Percentiles rank a stretch among this genome's conserved stretches.
Conservation (phyloP, 2,888 invertebrate species). For the Esperia sulphurella region DNA sequence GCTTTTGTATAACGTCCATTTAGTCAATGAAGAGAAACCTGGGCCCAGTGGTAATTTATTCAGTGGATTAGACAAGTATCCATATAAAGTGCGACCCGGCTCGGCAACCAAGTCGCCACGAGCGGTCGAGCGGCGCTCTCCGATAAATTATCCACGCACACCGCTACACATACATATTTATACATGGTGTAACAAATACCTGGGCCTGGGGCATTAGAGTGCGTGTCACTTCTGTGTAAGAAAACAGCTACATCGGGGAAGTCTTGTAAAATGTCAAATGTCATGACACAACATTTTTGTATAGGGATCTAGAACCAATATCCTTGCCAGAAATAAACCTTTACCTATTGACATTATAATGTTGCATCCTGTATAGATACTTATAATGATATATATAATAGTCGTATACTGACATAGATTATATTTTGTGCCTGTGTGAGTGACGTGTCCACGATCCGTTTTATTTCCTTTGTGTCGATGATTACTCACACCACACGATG, state of each 20-base stretch:
- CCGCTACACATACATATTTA: slow-evolving; percentile 18
- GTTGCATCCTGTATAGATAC: slow-evolving; percentile 7
- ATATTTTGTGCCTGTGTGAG: slow-evolving; percentile 13
- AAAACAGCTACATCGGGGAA: too few relatives aligned
- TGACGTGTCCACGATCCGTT: slow-evolving; percentile 33
- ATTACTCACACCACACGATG: slow-evolving; percentile 25
- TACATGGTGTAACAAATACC: slow-evolving; percentile 14
- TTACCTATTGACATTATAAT: too few relatives aligned
- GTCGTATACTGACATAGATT: slow-evolving; percentile 19
- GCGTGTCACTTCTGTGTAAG: background rate
- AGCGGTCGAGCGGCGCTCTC: slow-evolving; percentile 37
- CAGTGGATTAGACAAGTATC: slow-evolving; percentile 67
- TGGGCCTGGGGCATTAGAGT: slow-evolving; percentile 9
- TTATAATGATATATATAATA: slow-evolving; percentile 27
- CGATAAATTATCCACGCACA: slow-evolving; percentile 61
- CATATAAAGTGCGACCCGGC: slow-evolving; percentile 68
- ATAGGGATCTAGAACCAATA: slow-evolving; percentile 17
- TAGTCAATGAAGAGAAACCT: slow-evolving; percentile 72
- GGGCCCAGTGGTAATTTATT: slow-evolving; percentile 63
- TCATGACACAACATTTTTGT: background rate
- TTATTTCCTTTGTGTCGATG: slow-evolving; percentile 50
- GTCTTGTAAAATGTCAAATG: too few relatives aligned
- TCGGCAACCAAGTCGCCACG: slow-evolving; percentile 31
- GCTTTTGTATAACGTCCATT: slow-evolving; percentile 29
- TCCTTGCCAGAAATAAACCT: slow-evolving; percentile 1